phyloP scores from a whole-genome alignment of 2,888 invertebrate genomes.

The Hybos culiciformis region DNA sequence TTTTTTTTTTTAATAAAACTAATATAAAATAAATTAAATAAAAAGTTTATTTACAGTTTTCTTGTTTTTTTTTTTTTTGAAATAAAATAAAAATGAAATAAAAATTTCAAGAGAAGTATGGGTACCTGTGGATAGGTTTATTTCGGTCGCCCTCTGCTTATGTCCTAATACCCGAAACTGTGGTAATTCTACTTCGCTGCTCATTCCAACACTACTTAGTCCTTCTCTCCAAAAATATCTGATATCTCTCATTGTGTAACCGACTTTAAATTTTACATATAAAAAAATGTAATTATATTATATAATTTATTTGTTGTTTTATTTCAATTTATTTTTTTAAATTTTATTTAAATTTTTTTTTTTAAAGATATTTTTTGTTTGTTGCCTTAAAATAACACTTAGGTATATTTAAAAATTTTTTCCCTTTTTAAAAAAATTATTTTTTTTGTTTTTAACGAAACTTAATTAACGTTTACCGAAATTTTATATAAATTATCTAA shows the following conservation, averaged over 20 bases:
- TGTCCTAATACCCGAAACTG: conserved; percentile 95
- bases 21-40: too few relatives aligned
- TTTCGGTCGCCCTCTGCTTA: conserved; percentile 86
- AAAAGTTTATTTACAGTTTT: too few relatives aligned
- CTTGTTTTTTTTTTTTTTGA: background rate
- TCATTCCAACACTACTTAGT: conserved; percentile 85
- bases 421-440: conserved; percentile 3
- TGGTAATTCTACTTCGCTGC: conserved; percentile 89
- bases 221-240: conserved; percentile 94
- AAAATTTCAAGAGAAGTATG: conserved; percentile 15
- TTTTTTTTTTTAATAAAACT: too few relatives aligned
- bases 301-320: conserved; percentile 11
- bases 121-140: conserved; percentile 90
- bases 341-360: conserved; percentile 4
- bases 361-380: conserved; percentile 5
- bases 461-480: background rate
- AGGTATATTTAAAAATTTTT: background rate
- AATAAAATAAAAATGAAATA: background rate
- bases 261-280: conserved; percentile 48
- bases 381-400: too few relatives aligned
- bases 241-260: conserved; percentile 96
- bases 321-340: conserved; percentile 4
- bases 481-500: background rate
- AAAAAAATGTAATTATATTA: conserved; percentile 19
- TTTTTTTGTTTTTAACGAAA: background rate